Conservation (phyloP, 2,797 vertebrate genomes). For the Pseudocheirus occidentalis region DNA sequence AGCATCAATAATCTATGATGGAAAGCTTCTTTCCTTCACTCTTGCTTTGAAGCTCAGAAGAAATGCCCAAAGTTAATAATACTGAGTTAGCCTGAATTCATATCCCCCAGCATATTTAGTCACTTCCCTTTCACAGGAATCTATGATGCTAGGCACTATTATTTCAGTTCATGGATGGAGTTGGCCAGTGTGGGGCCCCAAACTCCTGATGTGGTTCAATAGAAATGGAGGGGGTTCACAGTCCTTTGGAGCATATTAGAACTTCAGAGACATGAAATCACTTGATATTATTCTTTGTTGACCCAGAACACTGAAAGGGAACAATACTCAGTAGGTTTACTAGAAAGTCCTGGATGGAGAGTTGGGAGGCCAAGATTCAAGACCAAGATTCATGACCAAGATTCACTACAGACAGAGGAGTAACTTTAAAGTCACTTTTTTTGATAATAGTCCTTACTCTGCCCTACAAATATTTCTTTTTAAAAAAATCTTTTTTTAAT, state of each 20-base stretch:
- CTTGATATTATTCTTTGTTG: neutral
- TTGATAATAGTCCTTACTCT: neutral
- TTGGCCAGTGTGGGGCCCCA: neutral
- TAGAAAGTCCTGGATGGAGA: neutral
- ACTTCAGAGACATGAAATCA: neutral
- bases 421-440: neutral
- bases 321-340: neutral
- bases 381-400: neutral
- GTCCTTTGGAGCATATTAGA: neutral
- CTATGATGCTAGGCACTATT: neutral
- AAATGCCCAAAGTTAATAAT: neutral
- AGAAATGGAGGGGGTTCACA: neutral
- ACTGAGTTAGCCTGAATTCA: neutral
- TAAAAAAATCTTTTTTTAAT: too few relatives aligned
- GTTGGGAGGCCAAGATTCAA: neutral
- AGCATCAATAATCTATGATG: neutral
- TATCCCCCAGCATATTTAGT: neutral
- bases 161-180: neutral
- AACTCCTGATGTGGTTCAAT: neutral
- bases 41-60: neutral
- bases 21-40: neutral
- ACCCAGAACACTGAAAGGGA: neutral
- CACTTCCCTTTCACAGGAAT: neutral
- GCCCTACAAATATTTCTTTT: neutral
- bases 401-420: neutral